Conservation (phyloP, 2,797 vertebrate species). For the Gouania willdenowi region DNA sequence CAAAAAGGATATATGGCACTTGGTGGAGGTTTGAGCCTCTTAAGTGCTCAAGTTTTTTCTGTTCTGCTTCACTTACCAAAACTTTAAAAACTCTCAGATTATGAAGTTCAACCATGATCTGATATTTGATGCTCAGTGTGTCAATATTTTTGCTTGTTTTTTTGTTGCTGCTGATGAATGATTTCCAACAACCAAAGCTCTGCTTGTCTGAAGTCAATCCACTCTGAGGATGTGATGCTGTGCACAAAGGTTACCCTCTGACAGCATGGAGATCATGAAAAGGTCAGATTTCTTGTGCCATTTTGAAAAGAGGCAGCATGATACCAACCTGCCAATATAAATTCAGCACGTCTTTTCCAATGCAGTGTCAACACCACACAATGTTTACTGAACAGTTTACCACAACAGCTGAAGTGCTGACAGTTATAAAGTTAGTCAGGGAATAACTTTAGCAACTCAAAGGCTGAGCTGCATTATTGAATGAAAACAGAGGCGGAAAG, state of each 20-base stretch:
- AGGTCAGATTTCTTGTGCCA: constrained; percentile 68
- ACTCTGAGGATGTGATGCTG: constrained; percentile 41
- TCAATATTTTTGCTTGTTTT: constrained; percentile 2
- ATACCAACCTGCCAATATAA: constrained; percentile 64
- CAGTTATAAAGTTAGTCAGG: constrained; percentile 1
- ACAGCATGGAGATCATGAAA: constrained; percentile 59
- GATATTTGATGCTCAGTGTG: no score
- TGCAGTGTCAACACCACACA: constrained; percentile 22
- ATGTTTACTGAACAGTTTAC: constrained; percentile 43
- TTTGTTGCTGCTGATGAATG: constrained; percentile 18
- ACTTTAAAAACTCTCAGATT: no score
- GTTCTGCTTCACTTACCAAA: no score
- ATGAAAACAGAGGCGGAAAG: constrained; percentile 2
- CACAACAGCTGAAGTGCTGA: constrained; percentile 1
- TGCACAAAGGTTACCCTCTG: constrained; percentile 67
- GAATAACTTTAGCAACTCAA: constrained; percentile 20
- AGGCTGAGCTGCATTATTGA: not conserved
- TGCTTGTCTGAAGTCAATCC: constrained; percentile 35
- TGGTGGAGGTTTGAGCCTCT: no score
- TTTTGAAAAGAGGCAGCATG: constrained; percentile 65
- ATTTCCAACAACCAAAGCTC: constrained; percentile 23
- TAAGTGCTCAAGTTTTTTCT: no score
- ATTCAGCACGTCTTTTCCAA: constrained; percentile 58
- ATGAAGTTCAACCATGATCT: no score
- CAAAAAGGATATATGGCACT: no score